These are phyloP conservation scores for Cheilosia variabilis DNA, from an alignment of 2,888 invertebrate species.

Conservation along the genomic window DNA sequence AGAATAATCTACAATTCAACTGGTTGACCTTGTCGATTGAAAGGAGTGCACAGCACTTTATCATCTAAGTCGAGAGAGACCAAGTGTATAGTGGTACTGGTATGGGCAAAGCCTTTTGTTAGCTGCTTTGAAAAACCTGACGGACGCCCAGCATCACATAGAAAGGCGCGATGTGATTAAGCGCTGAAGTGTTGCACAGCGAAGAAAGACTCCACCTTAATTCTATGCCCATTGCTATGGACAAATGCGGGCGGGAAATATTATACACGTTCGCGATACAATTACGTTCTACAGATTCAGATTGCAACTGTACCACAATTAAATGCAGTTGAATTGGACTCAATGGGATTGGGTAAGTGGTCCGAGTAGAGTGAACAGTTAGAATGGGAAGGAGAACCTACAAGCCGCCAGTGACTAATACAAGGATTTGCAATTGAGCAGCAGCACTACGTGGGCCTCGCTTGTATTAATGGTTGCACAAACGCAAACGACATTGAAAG, in stretches of 20 bases:
- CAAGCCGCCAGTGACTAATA: slow-evolving; percentile 39
- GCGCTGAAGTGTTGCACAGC: slow-evolving; percentile 54
- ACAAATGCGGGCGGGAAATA: slow-evolving; percentile 17
- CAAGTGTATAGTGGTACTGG: neutral
- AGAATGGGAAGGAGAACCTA: slow-evolving; percentile 5
- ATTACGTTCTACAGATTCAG: slow-evolving; percentile 23
- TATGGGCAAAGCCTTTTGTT: slow-evolving; percentile 28
- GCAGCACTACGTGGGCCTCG: slow-evolving; percentile 17
- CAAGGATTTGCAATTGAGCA: slow-evolving; percentile 28
- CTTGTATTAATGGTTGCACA: neutral
- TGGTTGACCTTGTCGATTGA: slow-evolving; percentile 68
- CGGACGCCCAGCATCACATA: slow-evolving; percentile 57
- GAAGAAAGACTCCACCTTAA: slow-evolving; percentile 65
- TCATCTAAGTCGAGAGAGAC: slow-evolving; percentile 40
- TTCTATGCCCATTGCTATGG: slow-evolving; percentile 24
- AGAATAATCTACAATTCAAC: slow-evolving; percentile 37
- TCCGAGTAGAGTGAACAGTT: slow-evolving; percentile 18
- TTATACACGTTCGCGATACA: slow-evolving; percentile 17
- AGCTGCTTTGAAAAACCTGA: slow-evolving; percentile 25
- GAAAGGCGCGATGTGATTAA: slow-evolving; percentile 69
- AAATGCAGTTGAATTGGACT: slow-evolving; percentile 36
- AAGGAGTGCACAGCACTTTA: slow-evolving; percentile 67
- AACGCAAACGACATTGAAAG: slow-evolving; percentile 40
- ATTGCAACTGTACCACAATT: slow-evolving; percentile 24
- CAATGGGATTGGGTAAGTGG: slow-evolving; percentile 50